phyloP scores from a whole-genome alignment of 2,113 vertebrate genomes.

The Opisthocomus hoazin region DNA sequence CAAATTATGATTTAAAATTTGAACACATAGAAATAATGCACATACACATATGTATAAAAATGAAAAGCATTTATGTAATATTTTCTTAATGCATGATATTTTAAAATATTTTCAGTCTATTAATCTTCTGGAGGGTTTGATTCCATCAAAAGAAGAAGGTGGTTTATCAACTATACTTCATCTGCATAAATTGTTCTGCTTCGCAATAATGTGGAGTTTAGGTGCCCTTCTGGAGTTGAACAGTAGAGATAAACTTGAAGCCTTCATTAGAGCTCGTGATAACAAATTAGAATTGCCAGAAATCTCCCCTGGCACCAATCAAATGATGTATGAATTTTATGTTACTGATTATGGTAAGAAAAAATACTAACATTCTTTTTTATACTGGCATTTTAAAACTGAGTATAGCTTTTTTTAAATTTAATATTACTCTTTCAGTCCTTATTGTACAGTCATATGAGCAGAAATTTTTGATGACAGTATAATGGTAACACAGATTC shows the following conservation, averaged over 20 bases:
- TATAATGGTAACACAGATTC: background rate
- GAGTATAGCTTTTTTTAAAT: background rate
- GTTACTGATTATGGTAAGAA: constrained; percentile 70
- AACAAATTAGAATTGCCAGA: constrained; percentile 69
- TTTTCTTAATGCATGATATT: background rate
- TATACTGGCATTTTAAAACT: background rate
- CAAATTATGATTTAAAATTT: background rate
- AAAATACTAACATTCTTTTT: background rate
- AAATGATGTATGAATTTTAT: constrained; percentile 77
- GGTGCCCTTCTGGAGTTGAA: constrained; percentile 76
- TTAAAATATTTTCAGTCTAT: constrained; percentile 69
- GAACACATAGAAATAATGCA: background rate
- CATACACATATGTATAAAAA: background rate
- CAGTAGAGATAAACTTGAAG: constrained; percentile 71
- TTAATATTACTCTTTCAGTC: background rate
- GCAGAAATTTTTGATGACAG: background rate
- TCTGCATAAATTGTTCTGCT: constrained; percentile 73
- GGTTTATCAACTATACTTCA: constrained; percentile 38
- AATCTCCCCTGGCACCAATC: constrained; percentile 23
- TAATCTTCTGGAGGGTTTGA: constrained; percentile 76
- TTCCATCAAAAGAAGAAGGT: constrained; percentile 72
- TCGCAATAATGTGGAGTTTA: constrained; percentile 78
- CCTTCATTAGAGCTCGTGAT: constrained; percentile 61
- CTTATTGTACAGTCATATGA: background rate
- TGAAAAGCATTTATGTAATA: background rate